These are phyloP conservation scores for Habrosyne pyritoides DNA, from an alignment of 2,888 invertebrate genomes.

Conservation along the genomic window DNA sequence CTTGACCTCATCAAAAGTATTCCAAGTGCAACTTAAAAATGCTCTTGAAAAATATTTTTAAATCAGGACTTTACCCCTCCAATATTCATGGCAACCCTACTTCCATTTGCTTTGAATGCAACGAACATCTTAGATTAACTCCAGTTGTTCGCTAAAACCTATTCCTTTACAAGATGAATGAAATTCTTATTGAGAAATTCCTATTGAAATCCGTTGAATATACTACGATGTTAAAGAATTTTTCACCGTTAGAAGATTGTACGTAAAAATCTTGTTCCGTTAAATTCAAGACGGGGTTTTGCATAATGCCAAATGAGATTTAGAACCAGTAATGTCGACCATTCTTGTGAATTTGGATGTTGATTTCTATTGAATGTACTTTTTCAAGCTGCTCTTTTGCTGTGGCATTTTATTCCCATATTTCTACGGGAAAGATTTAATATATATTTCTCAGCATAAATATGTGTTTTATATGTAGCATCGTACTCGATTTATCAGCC, in stretches of 20 bases:
- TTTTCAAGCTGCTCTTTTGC: not conserved
- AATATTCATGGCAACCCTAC: not conserved
- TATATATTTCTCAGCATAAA: not conserved
- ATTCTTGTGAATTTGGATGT: not conserved
- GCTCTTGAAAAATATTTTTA: too few relatives aligned
- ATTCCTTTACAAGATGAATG: conserved; percentile 14
- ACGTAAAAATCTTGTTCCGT: conserved; percentile 1
- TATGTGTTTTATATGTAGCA: not conserved
- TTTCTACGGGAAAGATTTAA: not conserved
- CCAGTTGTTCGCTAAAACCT: conserved; percentile 15
- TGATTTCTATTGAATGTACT: not conserved
- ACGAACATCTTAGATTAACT: conserved; percentile 18
- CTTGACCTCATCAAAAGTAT: too few relatives aligned
- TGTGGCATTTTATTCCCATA: not conserved
- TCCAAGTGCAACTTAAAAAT: too few relatives aligned
- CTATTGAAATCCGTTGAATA: conserved; percentile 10
- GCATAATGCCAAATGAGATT: conserved; percentile 1
- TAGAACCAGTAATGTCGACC: not conserved
- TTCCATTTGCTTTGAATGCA: conserved; percentile 1
- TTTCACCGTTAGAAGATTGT: not conserved
- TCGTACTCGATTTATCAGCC: too few relatives aligned
- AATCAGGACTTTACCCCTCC: not conserved
- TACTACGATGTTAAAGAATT: not conserved
- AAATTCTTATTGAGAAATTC: conserved; percentile 14
- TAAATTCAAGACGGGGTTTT: not conserved